These are phyloP conservation scores for Globicephala melas DNA, from an alignment of 2,113 vertebrate genomes.

Conservation along the genomic window DNA sequence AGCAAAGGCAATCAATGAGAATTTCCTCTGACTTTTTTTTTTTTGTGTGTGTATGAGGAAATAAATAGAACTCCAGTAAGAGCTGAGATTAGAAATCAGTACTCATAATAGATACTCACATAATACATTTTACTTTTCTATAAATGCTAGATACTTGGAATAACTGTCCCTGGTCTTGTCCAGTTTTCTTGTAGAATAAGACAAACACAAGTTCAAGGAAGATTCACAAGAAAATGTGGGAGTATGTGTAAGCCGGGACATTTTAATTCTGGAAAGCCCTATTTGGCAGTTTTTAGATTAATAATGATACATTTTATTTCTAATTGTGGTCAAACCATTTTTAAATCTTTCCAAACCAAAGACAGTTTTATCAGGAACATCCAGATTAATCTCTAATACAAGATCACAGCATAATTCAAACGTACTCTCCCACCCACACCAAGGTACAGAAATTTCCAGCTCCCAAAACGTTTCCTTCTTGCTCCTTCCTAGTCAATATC, in stretches of 20 bases:
- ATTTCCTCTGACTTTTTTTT: neutral
- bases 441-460: neutral
- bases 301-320: neutral
- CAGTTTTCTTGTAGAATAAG: neutral
- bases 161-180: neutral
- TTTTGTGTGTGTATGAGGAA: neutral
- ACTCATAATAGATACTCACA: neutral
- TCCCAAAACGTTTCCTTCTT: neutral
- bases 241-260: neutral
- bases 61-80: neutral
- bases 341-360: neutral
- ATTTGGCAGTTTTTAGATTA: neutral
- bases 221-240: neutral
- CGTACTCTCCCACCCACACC: fast-evolving
- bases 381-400: neutral
- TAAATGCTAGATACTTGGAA: neutral
- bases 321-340: neutral
- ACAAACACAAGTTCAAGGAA: neutral
- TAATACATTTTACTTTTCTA: neutral
- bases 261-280: neutral
- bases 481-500: neutral
- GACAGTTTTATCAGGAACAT: neutral
- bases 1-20: neutral
- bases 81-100: neutral
- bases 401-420: neutral